Conservation (phyloP, 2,797 vertebrate genomes). For the Adelosebastes latens region DNA sequence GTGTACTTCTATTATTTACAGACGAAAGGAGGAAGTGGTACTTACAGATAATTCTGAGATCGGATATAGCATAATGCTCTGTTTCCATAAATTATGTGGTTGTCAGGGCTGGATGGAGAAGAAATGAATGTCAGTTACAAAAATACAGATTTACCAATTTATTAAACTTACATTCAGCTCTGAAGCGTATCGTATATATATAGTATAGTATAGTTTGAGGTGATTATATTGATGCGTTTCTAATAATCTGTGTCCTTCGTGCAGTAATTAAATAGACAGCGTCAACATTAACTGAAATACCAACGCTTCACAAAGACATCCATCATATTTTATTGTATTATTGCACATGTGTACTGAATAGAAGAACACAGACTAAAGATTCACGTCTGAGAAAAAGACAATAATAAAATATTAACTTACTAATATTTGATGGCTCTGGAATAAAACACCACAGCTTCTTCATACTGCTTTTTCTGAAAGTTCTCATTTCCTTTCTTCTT, state of each 20-base stretch:
- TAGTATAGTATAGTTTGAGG: too few species aligned
- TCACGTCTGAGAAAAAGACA: background rate
- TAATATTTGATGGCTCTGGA: constrained; percentile 87
- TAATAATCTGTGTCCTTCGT: background rate
- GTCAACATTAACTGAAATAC: background rate
- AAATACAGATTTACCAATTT: background rate
- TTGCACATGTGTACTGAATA: background rate
- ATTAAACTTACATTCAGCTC: background rate
- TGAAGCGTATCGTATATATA: too few species aligned
- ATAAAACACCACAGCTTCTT: constrained; percentile 87
- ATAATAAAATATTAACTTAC: constrained; percentile 77
- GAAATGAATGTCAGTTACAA: background rate
- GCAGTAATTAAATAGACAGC: background rate
- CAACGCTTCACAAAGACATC: background rate
- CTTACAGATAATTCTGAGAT: constrained; percentile 87
- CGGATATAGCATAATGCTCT: constrained; percentile 90
- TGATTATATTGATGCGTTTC: background rate
- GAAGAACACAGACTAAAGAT: background rate
- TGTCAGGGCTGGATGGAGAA: constrained; percentile 84
- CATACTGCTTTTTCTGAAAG: constrained; percentile 84
- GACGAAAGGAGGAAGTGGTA: constrained; percentile 36
- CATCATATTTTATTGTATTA: background rate
- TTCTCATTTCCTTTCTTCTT: constrained; percentile 88
- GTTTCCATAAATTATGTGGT: constrained; percentile 92
- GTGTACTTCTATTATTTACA: background rate